phyloP scores from a whole-genome alignment of 2,888 invertebrate species.

The Nephrotoma flavescens region DNA sequence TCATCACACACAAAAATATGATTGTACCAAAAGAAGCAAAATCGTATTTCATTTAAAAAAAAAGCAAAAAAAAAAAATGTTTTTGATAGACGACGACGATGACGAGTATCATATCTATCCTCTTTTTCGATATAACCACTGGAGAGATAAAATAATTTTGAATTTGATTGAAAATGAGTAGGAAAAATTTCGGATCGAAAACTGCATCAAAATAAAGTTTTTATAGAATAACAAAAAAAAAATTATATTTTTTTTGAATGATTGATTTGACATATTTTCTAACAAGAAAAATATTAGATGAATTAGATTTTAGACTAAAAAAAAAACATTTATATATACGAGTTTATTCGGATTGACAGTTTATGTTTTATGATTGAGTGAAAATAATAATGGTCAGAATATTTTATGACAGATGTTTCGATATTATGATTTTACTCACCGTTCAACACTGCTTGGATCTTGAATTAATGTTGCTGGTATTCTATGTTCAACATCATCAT shows the following conservation, averaged over 20 bases:
- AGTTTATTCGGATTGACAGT: neutral
- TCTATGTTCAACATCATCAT: slow-evolving; percentile 40
- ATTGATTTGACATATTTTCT: neutral
- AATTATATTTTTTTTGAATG: neutral
- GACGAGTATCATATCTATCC: neutral
- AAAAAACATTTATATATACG: neutral
- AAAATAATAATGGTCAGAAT: neutral
- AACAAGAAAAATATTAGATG: neutral
- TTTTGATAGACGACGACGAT: neutral
- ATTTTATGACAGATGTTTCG: neutral
- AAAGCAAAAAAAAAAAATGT: too few species aligned
- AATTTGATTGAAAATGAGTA: neutral
- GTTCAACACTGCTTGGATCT: slow-evolving; percentile 33
- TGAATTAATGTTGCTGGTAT: slow-evolving; percentile 39
- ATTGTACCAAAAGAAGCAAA: neutral
- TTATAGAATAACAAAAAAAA: neutral
- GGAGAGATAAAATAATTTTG: neutral
- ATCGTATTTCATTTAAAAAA: neutral
- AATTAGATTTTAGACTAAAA: neutral
- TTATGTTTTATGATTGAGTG: neutral
- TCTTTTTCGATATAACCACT: neutral
- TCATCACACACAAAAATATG: neutral
- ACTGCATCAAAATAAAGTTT: neutral
- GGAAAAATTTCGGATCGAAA: neutral
- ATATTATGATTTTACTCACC: slow-evolving; percentile 20